Conservation (phyloP, 2,888 invertebrate species). For the Agonopterix alstromeriana region DNA sequence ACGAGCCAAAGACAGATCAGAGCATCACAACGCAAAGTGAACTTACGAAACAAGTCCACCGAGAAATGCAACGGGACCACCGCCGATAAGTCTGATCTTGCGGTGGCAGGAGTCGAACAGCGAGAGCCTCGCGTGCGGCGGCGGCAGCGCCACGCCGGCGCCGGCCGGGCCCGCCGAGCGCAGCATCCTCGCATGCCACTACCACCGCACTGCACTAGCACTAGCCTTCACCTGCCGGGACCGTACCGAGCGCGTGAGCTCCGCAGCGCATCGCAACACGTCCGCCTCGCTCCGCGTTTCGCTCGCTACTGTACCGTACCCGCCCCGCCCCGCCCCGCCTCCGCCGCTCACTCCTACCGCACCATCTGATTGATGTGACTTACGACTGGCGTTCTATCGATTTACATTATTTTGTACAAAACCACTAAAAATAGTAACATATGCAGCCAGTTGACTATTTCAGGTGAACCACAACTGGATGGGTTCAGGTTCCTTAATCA, state of each 20-base stretch:
- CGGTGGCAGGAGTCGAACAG: conserved; percentile 84
- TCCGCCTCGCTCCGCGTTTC: conserved; percentile 43
- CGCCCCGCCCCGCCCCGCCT: conserved; percentile 32
- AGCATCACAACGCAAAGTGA: not conserved
- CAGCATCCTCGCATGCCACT: conserved; percentile 41
- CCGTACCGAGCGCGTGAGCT: not conserved
- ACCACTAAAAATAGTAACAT: too few species aligned
- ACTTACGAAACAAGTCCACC: conserved; percentile 85
- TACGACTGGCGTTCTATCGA: conserved; percentile 36
- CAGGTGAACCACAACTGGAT: too few species aligned
- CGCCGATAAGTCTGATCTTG: conserved; percentile 83
- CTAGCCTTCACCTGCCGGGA: conserved; percentile 7
- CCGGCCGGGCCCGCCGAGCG: conserved; percentile 30
- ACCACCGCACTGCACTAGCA: conserved; percentile 11
- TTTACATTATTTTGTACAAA: conserved; percentile 10
- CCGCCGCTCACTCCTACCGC: conserved; percentile 44
- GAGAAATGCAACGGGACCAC: conserved; percentile 79
- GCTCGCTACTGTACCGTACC: conserved; percentile 65
- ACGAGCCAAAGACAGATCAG: too few species aligned
- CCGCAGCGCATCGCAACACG: conserved; percentile 27
- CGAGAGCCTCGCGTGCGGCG: conserved; percentile 76
- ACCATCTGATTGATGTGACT: conserved; percentile 22
- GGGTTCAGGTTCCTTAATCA: too few species aligned
- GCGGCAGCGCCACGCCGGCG: conserved; percentile 41
- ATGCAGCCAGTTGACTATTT: too few species aligned